Evolutionary conservation across 1,140 invertebrate species (phyloP).

Genomic region (Micrasema longulum): DNA sequence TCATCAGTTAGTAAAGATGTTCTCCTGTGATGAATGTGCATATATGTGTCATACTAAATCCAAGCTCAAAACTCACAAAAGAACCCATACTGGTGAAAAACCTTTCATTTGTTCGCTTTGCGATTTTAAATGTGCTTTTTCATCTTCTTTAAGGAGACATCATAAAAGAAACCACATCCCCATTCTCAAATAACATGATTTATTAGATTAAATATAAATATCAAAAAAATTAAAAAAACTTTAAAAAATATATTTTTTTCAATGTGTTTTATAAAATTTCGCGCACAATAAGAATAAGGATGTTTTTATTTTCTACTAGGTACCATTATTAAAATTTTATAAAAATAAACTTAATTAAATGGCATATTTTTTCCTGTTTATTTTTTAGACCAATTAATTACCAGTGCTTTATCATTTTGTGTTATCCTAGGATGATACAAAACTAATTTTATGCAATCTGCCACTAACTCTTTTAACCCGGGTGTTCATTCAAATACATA

Average conservation of each 20-base stretch:
- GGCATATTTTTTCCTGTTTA: no score
- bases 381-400: no score
- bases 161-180: slow-evolving; percentile 33
- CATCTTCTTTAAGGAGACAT: slow-evolving; percentile 39
- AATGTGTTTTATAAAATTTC: neutral
- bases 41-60: slow-evolving; percentile 48
- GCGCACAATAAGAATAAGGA: neutral
- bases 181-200: slow-evolving; percentile 19
- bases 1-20: slow-evolving; percentile 45
- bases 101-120: slow-evolving; percentile 39
- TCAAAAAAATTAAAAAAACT: no score
- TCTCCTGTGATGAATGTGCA: slow-evolving; percentile 46
- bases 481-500: no score
- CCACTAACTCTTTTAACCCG: no score
- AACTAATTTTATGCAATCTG: no score
- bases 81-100: slow-evolving; percentile 48
- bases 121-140: slow-evolving; percentile 43
- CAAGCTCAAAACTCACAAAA: slow-evolving; percentile 43
- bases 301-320: neutral
- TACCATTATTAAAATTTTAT: neutral
- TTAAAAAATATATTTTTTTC: no score
- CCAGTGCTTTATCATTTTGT: no score
- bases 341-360: no score
- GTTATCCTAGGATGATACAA: no score
- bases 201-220: neutral